Percentiles rank a stretch among this genome's conserved stretches.
Evolutionary conservation across 2,888 invertebrate genomes (phyloP).

Genomic region (Epinotia ramella): DNA sequence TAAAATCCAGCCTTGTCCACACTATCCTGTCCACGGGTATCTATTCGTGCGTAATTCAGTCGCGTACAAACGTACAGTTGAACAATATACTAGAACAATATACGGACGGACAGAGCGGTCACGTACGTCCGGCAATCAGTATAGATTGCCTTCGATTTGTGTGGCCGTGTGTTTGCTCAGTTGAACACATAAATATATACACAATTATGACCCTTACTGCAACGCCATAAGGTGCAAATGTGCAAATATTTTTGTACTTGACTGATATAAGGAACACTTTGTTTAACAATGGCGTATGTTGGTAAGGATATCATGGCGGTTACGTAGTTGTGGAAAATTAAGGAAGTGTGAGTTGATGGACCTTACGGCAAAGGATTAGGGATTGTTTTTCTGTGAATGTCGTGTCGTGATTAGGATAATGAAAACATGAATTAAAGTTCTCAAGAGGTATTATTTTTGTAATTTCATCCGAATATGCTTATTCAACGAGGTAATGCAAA

Average conservation of each 20-base stretch:
- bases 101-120: conserved; percentile 51
- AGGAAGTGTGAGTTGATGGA: no score
- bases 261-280: neutral
- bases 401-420: no score
- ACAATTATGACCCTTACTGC: neutral
- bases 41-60: conserved; percentile 75
- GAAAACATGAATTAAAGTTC: no score
- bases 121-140: conserved; percentile 59
- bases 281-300: no score
- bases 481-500: no score
- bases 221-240: neutral
- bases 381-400: no score
- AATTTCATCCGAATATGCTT: no score
- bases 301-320: no score
- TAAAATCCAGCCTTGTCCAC: conserved; percentile 51
- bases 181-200: conserved; percentile 14
- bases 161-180: conserved; percentile 46
- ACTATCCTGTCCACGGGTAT: conserved; percentile 51
- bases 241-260: neutral
- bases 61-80: conserved; percentile 65
- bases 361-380: no score
- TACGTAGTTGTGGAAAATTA: no score
- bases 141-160: conserved; percentile 56
- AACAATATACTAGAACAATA: conserved; percentile 55
- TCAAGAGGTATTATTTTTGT: no score